Evolutionary conservation across 2,888 invertebrate species (phyloP), one percentile per base, ranked within the genome.

Genomic region (Cacoxenus indagator): DNA sequence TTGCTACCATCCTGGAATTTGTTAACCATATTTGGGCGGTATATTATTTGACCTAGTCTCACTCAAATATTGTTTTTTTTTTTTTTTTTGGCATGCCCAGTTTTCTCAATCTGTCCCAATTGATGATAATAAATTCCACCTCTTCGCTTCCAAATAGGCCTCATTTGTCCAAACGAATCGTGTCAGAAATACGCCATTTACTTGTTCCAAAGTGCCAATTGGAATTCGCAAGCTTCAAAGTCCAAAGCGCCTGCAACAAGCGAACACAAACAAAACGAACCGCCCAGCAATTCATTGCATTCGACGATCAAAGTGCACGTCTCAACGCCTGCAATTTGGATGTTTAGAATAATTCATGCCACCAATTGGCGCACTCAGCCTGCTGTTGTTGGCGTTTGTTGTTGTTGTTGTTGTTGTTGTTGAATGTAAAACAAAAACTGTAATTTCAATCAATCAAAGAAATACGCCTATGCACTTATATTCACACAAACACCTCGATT

Each of bases 401-500:
- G 57, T 17, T 27, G 57, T 43, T 43, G 43, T 26, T 43, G 62
- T 43, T 48, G 48, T 5, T 29, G 29, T 14, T 64, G 29, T 19
- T 19, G 64, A 17, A 19, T 9, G 22, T 68, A 67, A 55, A 67
- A 67, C 74, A 73, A 77, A n/a, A 75, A 82, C 75, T 83, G 82
- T 81, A 83, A 77, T 84, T 78, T 76, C 80, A 83, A 85, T 85
- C 85, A 84, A 84, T 85, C 85, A 84, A 80, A 75, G 17, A 48
- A n/a, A n/a, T n/a, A 48, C 48, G 48, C 48, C 48, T 48, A 48
- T n/a, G n/a, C 19, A 19, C 1, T 14, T 19, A 48, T 17, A n/a
- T 19, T n/a, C 24, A 55, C 27, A 51, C 22, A n/a, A 43, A 43
- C 22, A 51, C 6, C 51, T 51, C 51, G 26, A 55, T n/a, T n/a